Conservation (phyloP, 2,888 invertebrate genomes). For the Ametastegia equiseti region DNA sequence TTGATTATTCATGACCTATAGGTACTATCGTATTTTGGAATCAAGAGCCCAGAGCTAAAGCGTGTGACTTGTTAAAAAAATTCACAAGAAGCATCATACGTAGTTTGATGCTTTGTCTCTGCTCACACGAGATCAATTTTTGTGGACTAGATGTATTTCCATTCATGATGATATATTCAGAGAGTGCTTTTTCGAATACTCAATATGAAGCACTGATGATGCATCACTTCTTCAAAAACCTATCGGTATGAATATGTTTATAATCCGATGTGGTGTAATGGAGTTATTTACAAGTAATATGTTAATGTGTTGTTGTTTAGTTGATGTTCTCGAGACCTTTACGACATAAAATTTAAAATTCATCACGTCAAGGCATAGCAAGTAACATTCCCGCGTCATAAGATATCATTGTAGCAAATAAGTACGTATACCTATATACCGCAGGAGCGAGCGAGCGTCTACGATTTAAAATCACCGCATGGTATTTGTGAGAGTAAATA, state of each 20-base stretch:
- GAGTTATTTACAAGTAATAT: no score
- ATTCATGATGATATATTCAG: background rate
- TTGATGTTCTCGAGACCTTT: no score
- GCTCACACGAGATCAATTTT: background rate
- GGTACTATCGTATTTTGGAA: background rate
- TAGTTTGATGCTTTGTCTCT: background rate
- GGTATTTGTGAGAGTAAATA: slow-evolving; percentile 63
- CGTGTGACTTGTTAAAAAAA: background rate
- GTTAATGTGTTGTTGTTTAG: no score
- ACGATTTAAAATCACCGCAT: slow-evolving; percentile 44
- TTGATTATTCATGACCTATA: background rate
- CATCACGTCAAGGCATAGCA: background rate
- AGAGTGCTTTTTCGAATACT: no score
- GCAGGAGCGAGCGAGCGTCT: background rate
- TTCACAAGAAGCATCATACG: background rate
- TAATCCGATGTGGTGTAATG: no score
- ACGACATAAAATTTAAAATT: background rate
- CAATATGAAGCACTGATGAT: no score
- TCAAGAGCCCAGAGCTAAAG: background rate
- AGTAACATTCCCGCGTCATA: background rate
- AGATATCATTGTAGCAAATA: background rate
- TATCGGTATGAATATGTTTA: no score
- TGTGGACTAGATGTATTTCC: background rate
- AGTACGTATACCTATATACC: background rate
- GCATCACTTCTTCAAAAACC: no score